Evolutionary conservation across 2,113 vertebrate species (phyloP).

Genomic region (Ptychochromis oligacanthus): DNA sequence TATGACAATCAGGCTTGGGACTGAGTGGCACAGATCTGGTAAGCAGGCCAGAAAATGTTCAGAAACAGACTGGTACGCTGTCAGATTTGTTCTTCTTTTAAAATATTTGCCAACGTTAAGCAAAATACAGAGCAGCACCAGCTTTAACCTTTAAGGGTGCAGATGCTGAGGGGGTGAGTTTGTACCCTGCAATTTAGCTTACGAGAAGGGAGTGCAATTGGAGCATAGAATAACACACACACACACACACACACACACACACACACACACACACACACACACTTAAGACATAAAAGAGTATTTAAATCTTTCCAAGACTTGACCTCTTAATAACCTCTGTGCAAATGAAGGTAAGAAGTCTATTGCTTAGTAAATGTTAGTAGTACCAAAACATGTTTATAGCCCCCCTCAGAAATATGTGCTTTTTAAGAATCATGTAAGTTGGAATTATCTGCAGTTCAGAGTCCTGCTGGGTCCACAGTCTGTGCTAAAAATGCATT

Average conservation of each 20-base stretch:
- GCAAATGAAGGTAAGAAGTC: constrained; percentile 67
- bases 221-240: constrained; percentile 2
- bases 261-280: neutral
- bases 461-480: constrained; percentile 30
- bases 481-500: constrained; percentile 42
- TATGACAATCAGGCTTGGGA: neutral
- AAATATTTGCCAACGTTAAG: neutral
- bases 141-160: neutral
- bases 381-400: constrained; percentile 58
- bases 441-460: constrained; percentile 13
- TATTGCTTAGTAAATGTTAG: constrained; percentile 72
- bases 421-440: constrained; percentile 24
- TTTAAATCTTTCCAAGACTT: constrained; percentile 41
- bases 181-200: neutral
- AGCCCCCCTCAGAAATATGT: constrained; percentile 41
- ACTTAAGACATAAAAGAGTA: constrained; percentile 1
- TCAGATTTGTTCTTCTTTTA: neutral
- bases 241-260: constrained; percentile 4
- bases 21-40: neutral
- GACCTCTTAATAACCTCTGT: constrained; percentile 56
- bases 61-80: neutral
- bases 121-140: neutral
- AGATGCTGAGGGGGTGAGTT: neutral
- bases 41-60: neutral
- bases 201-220: constrained; percentile 38